phyloP scores from a whole-genome alignment of 2,888 invertebrate species.

The Uloborus plumipes region DNA sequence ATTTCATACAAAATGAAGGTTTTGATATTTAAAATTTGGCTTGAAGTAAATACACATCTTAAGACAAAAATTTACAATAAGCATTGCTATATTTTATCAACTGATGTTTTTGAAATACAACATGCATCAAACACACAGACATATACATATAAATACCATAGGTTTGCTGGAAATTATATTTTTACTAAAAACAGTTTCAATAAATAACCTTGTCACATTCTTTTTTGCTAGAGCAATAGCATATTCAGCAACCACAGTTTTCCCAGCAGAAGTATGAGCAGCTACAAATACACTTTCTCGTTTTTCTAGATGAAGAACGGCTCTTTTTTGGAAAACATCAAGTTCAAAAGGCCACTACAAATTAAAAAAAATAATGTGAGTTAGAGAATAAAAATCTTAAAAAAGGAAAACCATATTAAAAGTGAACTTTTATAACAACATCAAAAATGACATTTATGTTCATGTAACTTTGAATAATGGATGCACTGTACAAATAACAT shows the following conservation, averaged over 20 bases:
- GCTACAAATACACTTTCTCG: conserved; percentile 97
- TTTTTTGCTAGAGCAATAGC: conserved; percentile 95
- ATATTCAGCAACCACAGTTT: conserved; percentile 99
- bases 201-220: conserved; percentile 83
- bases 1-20: not conserved
- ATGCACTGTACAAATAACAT: no score
- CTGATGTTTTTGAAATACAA: no score
- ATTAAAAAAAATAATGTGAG: not conserved
- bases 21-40: no score
- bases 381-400: no score
- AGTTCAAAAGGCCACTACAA: conserved; percentile 85
- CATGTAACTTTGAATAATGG: no score
- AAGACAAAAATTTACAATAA: not conserved
- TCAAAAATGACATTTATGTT: no score
- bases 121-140: no score
- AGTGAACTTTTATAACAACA: no score
- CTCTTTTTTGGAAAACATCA: conserved; percentile 97
- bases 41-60: not conserved
- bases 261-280: conserved; percentile 98
- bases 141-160: not conserved
- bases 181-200: not conserved
- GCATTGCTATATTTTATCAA: not conserved
- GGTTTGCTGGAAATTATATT: not conserved
- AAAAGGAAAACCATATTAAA: no score
- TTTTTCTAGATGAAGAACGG: conserved; percentile 92